Evolutionary conservation across 1,140 invertebrate genomes (phyloP).

Genomic region (Bactericera cockerelli): DNA sequence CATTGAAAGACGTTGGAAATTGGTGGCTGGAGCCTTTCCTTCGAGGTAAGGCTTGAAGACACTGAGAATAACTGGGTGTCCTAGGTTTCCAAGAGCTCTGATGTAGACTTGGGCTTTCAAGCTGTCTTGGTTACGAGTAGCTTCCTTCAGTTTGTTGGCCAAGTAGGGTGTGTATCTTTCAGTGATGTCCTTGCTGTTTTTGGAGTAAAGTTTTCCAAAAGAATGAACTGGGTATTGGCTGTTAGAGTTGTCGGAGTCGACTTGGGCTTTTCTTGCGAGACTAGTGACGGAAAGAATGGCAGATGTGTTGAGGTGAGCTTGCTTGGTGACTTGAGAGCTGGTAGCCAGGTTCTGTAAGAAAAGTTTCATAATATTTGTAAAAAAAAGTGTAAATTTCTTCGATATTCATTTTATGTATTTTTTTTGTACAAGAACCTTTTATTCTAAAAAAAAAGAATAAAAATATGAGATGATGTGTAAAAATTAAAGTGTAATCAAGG

Average conservation of each 20-base stretch:
- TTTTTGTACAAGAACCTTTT: too few species aligned
- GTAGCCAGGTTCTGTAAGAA: conserved; percentile 32
- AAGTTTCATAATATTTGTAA: too few species aligned
- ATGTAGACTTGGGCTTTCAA: conserved; percentile 40
- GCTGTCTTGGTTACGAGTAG: conserved; percentile 34
- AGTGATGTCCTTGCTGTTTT: conserved; percentile 32
- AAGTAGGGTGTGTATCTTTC: conserved; percentile 41
- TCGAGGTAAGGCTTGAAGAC: conserved; percentile 49
- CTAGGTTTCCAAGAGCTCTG: conserved; percentile 43
- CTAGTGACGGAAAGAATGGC: conserved; percentile 38
- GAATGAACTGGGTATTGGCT: conserved; percentile 42
- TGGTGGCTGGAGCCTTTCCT: conserved; percentile 32
- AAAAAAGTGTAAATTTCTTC: too few species aligned
- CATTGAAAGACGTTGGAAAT: conserved; percentile 44
- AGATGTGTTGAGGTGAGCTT: conserved; percentile 33
- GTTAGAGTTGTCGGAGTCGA: conserved; percentile 35
- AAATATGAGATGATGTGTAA: too few species aligned
- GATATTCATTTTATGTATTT: too few species aligned
- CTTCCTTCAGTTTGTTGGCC: conserved; percentile 31
- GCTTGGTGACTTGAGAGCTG: conserved; percentile 30
- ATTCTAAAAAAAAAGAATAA: too few species aligned
- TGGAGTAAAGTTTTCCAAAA: conserved; percentile 35
- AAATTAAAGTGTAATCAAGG: too few species aligned
- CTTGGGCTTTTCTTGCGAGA: conserved; percentile 37
- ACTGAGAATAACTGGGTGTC: conserved; percentile 38